Percentiles rank a stretch among this genome's conserved stretches.
Conservation (phyloP, 2,888 invertebrate species). For the Mesodorylaimus sp. region DNA sequence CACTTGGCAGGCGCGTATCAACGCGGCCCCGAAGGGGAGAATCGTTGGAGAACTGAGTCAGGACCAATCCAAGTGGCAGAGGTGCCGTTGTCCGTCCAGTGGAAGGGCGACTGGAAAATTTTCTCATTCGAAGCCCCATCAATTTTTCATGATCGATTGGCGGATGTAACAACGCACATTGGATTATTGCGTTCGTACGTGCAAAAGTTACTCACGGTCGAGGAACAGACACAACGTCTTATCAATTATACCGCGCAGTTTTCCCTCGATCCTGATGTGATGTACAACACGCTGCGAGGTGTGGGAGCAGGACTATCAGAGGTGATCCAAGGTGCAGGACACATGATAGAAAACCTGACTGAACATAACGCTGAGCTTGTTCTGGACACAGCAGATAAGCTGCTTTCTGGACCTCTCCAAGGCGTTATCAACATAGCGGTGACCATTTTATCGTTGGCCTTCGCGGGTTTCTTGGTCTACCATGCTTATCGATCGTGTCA, state of each 20-base stretch:
- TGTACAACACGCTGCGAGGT: neutral
- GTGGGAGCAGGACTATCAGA: neutral
- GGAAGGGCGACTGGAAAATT: neutral
- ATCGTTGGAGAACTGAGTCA: neutral
- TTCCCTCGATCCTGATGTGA: neutral
- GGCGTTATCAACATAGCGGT: neutral
- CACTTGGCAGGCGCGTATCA: neutral
- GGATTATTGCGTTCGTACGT: neutral
- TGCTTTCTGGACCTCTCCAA: neutral
- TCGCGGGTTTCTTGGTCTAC: neutral
- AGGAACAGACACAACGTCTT: neutral
- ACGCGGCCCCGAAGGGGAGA: no score
- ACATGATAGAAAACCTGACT: neutral
- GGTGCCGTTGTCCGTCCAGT: neutral
- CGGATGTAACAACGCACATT: neutral
- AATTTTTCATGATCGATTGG: neutral
- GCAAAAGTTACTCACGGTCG: neutral
- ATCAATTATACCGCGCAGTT: conserved; percentile 1
- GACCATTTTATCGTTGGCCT: neutral
- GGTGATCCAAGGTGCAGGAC: neutral
- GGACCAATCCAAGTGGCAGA: neutral
- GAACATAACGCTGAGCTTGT: neutral
- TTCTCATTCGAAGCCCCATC: neutral
- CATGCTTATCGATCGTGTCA: neutral
- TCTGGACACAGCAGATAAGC: neutral